A percentile compares a stretch with the other conserved stretches of the same genome.
phyloP scores from a whole-genome alignment of 2,797 vertebrate species.

The Okamejei kenojei region DNA sequence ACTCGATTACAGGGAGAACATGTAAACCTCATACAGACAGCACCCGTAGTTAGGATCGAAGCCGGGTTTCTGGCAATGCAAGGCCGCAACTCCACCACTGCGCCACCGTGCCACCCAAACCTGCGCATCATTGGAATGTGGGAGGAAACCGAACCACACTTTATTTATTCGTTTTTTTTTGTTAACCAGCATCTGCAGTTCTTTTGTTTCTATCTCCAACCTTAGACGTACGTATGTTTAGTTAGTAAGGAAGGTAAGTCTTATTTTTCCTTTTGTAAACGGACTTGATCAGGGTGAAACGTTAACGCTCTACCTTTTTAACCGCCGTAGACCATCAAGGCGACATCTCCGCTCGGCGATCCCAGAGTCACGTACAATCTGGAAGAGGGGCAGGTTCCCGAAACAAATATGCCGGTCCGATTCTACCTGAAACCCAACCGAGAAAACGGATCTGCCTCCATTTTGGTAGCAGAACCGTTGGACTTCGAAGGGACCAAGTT shows the following conservation, averaged over 20 bases:
- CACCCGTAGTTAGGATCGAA: too few relatives aligned
- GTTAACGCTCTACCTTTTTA: background rate
- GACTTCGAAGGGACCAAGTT: slow-evolving; percentile 74
- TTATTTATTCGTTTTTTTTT: too few relatives aligned
- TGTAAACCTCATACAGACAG: too few relatives aligned
- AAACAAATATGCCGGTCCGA: slow-evolving; percentile 78
- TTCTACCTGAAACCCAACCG: slow-evolving; percentile 83
- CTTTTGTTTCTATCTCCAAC: too few relatives aligned
- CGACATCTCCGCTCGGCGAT: slow-evolving; percentile 72
- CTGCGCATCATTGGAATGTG: too few relatives aligned
- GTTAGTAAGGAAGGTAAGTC: background rate
- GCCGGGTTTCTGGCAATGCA: too few relatives aligned
- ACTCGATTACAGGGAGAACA: too few relatives aligned
- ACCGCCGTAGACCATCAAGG: slow-evolving; percentile 71
- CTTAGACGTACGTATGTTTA: background rate
- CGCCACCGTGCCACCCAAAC: too few relatives aligned
- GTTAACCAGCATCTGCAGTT: too few relatives aligned
- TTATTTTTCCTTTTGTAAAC: background rate
- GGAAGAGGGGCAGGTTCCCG: slow-evolving; percentile 79
- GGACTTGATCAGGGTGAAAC: background rate
- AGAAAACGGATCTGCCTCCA: slow-evolving; percentile 70
- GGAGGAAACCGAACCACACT: too few relatives aligned
- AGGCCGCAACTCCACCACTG: too few relatives aligned
- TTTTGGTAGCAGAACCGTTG: slow-evolving; percentile 76
- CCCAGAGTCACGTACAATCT: slow-evolving; percentile 77